Conservation (phyloP, 1,140 invertebrate genomes). For the Papilio polyxenes region DNA sequence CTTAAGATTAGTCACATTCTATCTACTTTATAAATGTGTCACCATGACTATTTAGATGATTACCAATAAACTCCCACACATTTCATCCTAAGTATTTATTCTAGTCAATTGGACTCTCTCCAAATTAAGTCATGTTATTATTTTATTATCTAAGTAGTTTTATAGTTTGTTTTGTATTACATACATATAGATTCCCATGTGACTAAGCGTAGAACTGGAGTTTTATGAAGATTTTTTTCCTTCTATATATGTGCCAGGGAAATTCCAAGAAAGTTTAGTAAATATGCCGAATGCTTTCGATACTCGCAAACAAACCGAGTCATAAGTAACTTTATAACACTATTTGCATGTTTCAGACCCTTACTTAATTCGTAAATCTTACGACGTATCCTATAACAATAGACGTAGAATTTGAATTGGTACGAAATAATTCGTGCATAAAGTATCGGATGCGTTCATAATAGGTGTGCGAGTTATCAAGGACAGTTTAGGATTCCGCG, state of each 20-base stretch:
- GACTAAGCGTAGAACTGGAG: not conserved
- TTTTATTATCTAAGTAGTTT: not conserved
- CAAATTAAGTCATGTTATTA: not conserved
- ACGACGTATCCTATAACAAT: not conserved
- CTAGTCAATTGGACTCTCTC: too few species aligned
- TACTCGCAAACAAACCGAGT: too few species aligned
- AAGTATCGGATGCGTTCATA: conserved; percentile 18
- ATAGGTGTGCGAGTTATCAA: conserved; percentile 18
- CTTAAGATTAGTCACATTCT: not conserved
- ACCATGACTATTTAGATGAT: not conserved
- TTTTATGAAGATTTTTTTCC: not conserved
- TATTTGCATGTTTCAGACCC: not conserved
- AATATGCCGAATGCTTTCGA: not conserved
- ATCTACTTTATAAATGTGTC: not conserved
- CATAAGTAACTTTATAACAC: too few species aligned
- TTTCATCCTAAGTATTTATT: not conserved
- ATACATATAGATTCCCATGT: not conserved
- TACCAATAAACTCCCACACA: not conserved
- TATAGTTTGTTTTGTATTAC: not conserved
- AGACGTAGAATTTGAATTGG: not conserved
- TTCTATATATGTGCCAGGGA: not conserved
- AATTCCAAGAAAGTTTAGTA: not conserved
- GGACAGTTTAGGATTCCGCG: conserved; percentile 20
- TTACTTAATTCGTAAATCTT: not conserved
- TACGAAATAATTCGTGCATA: conserved; percentile 27